phyloP scores from a whole-genome alignment of 2,113 vertebrate species.

The Apeltes quadracus region DNA sequence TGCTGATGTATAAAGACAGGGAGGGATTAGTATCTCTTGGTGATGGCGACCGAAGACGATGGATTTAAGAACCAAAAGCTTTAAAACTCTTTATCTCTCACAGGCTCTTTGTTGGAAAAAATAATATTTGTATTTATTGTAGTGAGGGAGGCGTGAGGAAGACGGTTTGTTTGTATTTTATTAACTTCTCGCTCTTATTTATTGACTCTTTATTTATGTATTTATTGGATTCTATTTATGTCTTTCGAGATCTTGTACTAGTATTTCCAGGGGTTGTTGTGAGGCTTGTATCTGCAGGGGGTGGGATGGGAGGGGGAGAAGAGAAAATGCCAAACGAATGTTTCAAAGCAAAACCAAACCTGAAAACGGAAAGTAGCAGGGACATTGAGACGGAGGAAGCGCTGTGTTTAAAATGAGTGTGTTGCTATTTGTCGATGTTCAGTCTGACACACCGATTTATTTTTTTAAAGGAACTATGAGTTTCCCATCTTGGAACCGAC shows the following conservation, averaged over 20 bases:
- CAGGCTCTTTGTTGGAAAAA: conserved; percentile 71
- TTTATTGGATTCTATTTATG: conserved; percentile 80
- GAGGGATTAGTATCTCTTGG: conserved; percentile 68
- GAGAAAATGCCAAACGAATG: conserved; percentile 69
- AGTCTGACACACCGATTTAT: background rate
- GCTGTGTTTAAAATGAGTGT: background rate
- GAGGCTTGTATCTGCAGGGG: conserved; percentile 61
- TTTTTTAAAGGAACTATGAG: background rate
- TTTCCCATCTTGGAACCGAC: background rate
- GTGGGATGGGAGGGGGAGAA: conserved; percentile 14
- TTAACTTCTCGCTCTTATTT: conserved; percentile 73
- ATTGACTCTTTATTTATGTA: conserved; percentile 80
- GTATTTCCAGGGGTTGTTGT: conserved; percentile 66
- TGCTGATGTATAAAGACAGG: conserved; percentile 75
- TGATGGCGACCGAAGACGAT: conserved; percentile 72
- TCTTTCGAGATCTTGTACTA: conserved; percentile 71
- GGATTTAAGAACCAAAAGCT: conserved; percentile 90
- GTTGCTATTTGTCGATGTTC: background rate
- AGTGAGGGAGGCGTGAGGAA: conserved; percentile 60
- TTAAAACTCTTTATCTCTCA: conserved; percentile 83
- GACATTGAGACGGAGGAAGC: conserved; percentile 40
- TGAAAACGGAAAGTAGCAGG: conserved; percentile 50
- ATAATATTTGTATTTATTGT: conserved; percentile 79
- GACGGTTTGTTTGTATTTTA: conserved; percentile 74
- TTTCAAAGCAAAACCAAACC: conserved; percentile 71